Conservation (phyloP, 2,113 vertebrate genomes). For the Microcebus griseorufus region DNA sequence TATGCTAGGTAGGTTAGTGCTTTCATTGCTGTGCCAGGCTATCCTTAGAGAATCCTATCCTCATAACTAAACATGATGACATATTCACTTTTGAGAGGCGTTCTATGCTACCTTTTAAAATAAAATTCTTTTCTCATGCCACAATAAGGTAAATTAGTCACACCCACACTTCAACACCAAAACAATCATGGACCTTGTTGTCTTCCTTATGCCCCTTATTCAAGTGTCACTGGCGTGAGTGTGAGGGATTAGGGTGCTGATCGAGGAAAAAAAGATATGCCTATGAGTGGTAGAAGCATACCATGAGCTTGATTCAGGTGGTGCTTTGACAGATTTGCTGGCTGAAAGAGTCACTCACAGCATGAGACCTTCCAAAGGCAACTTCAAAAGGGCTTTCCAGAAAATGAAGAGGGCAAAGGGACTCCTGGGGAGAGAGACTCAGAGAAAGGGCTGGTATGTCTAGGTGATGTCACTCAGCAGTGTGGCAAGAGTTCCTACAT, state of each 20-base stretch:
- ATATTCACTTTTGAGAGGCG: background rate
- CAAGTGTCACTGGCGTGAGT: background rate
- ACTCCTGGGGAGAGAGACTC: fast-evolving
- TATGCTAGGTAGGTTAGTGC: background rate
- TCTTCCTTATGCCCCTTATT: background rate
- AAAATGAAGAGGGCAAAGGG: background rate
- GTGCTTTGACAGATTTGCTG: background rate
- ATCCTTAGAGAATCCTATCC: background rate
- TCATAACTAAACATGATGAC: background rate
- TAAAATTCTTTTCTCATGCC: background rate
- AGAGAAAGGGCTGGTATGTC: background rate
- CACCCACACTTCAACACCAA: background rate
- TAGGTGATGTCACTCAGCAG: background rate
- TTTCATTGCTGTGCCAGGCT: background rate
- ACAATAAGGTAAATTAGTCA: background rate
- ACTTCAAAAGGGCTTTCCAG: too few relatives aligned
- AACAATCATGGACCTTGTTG: background rate
- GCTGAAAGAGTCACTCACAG: background rate
- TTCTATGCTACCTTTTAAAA: background rate
- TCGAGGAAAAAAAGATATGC: background rate
- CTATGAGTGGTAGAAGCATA: background rate
- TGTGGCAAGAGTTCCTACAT: background rate
- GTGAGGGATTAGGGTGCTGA: background rate
- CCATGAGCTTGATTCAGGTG: background rate
- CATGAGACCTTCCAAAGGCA: background rate